Percentiles rank a stretch among this genome's conserved stretches.
These are phyloP conservation scores for Ochotona princeps DNA, from an alignment of 2,113 vertebrate species.

Conservation along the genomic window DNA sequence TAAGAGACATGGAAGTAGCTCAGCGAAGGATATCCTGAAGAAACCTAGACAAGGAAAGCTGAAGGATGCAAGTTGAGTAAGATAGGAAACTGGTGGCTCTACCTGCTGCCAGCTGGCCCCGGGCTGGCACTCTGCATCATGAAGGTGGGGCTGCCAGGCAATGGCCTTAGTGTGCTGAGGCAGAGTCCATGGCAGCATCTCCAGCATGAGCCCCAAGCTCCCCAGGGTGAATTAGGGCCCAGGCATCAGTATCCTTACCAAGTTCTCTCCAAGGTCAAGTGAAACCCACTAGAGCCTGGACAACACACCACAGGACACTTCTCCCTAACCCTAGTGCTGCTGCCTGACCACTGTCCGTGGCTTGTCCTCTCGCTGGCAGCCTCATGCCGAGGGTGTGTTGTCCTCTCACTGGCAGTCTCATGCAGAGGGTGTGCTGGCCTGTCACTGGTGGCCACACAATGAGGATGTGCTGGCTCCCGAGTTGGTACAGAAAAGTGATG, in stretches of 20 bases:
- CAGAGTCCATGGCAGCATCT: not conserved
- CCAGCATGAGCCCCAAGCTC: not conserved
- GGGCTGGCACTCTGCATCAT: too few species aligned
- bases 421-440: not conserved
- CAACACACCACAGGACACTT: too few species aligned
- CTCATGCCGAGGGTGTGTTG: not conserved
- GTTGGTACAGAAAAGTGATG: not conserved
- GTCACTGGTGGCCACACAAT: not conserved
- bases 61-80: not conserved
- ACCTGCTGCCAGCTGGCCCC: too few species aligned
- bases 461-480: not conserved
- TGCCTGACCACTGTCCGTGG: not conserved
- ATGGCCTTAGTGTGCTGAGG: fast-evolving
- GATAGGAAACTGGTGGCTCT: not conserved
- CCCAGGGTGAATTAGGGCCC: not conserved
- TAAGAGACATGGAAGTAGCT: not conserved
- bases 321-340: too few species aligned
- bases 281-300: too few species aligned
- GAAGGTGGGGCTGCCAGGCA: not conserved
- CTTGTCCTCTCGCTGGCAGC: not conserved
- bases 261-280: not conserved
- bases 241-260: not conserved
- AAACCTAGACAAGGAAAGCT: not conserved
- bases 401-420: not conserved
- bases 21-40: not conserved